Evolutionary conservation across 2,888 invertebrate species (phyloP), one percentile per base, ranked within the genome.

Genomic region (Azorinus chamasolen): DNA sequence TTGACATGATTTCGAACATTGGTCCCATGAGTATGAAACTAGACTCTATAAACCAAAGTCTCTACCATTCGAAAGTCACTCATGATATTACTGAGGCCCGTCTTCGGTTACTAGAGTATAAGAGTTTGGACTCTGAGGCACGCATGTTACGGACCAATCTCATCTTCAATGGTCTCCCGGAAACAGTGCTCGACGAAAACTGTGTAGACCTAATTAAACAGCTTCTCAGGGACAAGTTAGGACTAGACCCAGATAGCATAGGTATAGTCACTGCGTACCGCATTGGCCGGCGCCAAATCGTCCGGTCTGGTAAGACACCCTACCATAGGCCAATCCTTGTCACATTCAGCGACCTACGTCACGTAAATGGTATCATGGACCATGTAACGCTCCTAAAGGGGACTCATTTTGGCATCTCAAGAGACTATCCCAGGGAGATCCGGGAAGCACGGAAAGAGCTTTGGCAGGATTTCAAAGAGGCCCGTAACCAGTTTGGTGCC

Each of bases 91-190:
- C n/a, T n/a, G n/a, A n/a, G n/a, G n/a, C n/a, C n/a, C n/a, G n/a
- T n/a, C n/a, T n/a, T n/a, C n/a, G n/a, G 14, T 43, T 57, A 20
- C 43, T 57, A 20, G 57, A 57, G 43, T 57, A 57, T 43, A 57
- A 57, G 22, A 41, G 41, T 41, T 10, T 57, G 10, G 57, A 57
- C n/a, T 8, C 14, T n/a, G n/a, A n/a, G n/a, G n/a, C n/a, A n/a
- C n/a, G n/a, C n/a, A n/a, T n/a, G n/a, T n/a, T n/a, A n/a, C n/a
- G n/a, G n/a, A n/a, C n/a, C n/a, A n/a, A n/a, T n/a, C n/a, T n/a
- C n/a, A n/a, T n/a, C n/a, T n/a, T 5, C 41, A 57, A 41, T 57
- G 57, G 57, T 57, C n/a, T 20, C 18, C 41, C 39, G 20, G 57
- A 57, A 20, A 8, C 22, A 12, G 39, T 18, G 8, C 18, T 8